phyloP scores from a whole-genome alignment of 37 sponge, comb jelly and placozoan species.

The Chondrilla cf. caribensis region DNA sequence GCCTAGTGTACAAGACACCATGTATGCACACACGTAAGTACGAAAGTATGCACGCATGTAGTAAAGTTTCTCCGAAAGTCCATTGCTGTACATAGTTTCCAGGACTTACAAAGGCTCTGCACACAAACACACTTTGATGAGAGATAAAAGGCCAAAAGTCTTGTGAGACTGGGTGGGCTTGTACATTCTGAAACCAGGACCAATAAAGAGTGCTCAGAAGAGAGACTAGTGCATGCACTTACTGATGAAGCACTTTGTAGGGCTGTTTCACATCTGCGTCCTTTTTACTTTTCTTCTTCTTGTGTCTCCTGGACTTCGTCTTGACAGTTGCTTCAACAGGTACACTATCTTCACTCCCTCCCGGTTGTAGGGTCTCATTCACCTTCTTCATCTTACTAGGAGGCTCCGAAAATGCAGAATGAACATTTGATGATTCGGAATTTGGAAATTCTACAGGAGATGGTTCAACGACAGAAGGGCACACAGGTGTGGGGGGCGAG shows the following conservation, averaged over 20 bases:
- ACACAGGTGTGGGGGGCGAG: background rate
- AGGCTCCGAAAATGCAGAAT: background rate
- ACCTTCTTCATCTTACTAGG: background rate
- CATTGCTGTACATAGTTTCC: too few species aligned
- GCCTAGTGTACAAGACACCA: too few species aligned
- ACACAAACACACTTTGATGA: too few species aligned
- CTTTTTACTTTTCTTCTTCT: slow-evolving; percentile 1
- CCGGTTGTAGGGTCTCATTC: background rate
- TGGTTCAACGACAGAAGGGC: background rate
- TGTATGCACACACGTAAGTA: too few species aligned
- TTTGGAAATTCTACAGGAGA: too few species aligned
- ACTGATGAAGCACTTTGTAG: background rate
- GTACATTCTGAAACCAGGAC: too few species aligned
- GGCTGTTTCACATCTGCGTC: background rate
- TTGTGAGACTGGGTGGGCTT: too few species aligned
- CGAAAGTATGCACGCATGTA: too few species aligned
- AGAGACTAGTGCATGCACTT: background rate
- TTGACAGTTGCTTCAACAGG: background rate
- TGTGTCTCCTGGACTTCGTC: background rate
- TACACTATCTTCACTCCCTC: background rate
- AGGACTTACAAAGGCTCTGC: too few species aligned
- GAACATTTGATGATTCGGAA: background rate
- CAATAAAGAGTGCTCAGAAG: too few species aligned
- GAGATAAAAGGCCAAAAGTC: too few species aligned
- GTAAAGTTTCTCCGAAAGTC: too few species aligned